Conservation (phyloP, 2,888 invertebrate genomes). For the Opisthograptis luteolata region DNA sequence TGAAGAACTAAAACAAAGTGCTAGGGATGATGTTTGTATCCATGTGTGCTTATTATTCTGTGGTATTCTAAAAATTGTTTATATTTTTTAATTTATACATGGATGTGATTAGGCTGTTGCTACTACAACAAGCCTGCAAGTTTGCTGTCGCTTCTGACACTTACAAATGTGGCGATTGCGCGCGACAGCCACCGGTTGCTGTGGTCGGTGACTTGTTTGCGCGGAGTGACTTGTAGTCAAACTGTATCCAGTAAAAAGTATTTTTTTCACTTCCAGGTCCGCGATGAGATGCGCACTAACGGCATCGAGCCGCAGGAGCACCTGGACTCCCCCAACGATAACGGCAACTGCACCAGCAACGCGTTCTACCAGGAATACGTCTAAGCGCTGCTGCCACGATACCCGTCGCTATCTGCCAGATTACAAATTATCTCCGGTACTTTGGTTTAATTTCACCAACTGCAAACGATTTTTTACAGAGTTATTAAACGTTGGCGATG, state of each 20-base stretch:
- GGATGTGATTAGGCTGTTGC: no score
- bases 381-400: conserved; percentile 39
- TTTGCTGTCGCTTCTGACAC: no score
- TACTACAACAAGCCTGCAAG: no score
- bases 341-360: conserved; percentile 86
- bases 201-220: no score
- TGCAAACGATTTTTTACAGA: background rate
- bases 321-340: conserved; percentile 82
- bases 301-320: conserved; percentile 86
- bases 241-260: no score
- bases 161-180: no score
- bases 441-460: no score
- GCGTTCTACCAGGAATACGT: conserved; percentile 80
- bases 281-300: conserved; percentile 86
- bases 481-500: background rate
- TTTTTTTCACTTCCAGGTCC: conserved; percentile 64
- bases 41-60: background rate
- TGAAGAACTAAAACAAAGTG: no score
- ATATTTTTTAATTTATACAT: no score
- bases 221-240: no score
- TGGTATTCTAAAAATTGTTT: background rate
- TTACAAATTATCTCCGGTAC: background rate
- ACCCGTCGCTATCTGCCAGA: conserved; percentile 6
- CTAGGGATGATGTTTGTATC: no score
- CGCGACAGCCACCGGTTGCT: no score